Evolutionary conservation across 2,888 invertebrate species (phyloP).

Genomic region (Drosophila austrosaltans): DNA sequence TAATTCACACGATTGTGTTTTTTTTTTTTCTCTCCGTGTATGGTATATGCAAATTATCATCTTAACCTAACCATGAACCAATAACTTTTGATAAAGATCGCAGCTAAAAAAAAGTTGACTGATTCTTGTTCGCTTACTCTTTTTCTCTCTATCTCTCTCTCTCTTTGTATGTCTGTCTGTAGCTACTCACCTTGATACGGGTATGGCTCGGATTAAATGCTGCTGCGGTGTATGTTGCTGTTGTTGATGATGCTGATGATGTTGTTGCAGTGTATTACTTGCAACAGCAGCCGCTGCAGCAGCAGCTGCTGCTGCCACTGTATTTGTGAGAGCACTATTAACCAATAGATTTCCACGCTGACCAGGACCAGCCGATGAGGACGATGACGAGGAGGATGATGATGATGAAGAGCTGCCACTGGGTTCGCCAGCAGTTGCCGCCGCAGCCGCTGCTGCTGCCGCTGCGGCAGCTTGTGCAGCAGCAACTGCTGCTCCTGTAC

Average conservation of each 20-base stretch:
- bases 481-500: conserved; percentile 66
- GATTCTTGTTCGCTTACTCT: no score
- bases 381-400: neutral
- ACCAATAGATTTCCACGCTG: conserved; percentile 57
- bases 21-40: no score
- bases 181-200: conserved; percentile 80
- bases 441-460: conserved; percentile 37
- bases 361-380: conserved; percentile 23
- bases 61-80: no score
- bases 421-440: conserved; percentile 33
- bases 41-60: no score
- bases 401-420: conserved; percentile 23
- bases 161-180: neutral
- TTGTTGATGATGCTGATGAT: conserved; percentile 54
- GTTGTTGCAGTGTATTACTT: conserved; percentile 64
- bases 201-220: conserved; percentile 82
- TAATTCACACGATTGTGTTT: no score
- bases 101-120: no score
- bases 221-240: conserved; percentile 77
- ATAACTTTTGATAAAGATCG: no score
- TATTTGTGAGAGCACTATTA: conserved; percentile 54
- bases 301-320: conserved; percentile 55
- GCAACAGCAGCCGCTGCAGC: conserved; percentile 60
- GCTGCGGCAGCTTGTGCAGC: conserved; percentile 36
- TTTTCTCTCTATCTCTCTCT: no score